Evolutionary conservation across 2,797 vertebrate genomes (phyloP).

Genomic region (Cyclura pinguis): DNA sequence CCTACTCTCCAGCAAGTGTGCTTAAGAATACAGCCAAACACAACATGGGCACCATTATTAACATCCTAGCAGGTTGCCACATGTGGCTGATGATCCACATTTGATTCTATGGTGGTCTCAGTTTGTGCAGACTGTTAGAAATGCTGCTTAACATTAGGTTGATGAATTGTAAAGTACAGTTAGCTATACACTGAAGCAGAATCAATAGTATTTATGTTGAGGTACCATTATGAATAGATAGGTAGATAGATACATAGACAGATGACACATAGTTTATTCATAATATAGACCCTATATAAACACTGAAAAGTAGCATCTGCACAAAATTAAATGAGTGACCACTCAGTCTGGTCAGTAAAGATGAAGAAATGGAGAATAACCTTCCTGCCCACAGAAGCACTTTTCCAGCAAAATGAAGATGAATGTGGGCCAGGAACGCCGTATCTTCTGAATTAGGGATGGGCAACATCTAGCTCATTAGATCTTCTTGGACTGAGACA

Average conservation of each 20-base stretch:
- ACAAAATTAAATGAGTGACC: not conserved
- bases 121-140: not conserved
- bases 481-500: too few species aligned
- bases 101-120: not conserved
- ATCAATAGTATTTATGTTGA: not conserved
- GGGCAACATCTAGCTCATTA: too few species aligned
- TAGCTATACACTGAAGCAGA: too few species aligned
- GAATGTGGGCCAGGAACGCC: not conserved
- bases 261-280: too few species aligned
- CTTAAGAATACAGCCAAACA: not conserved
- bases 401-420: not conserved
- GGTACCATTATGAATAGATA: not conserved
- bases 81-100: not conserved
- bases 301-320: not conserved
- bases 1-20: too few species aligned
- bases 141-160: not conserved
- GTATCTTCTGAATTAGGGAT: not conserved
- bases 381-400: not conserved
- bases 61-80: too few species aligned
- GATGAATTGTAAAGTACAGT: not conserved
- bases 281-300: not conserved
- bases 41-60: not conserved
- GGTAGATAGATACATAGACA: too few species aligned
- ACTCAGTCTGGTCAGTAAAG: not conserved
- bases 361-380: not conserved